Evolutionary conservation across 2,113 vertebrate genomes (phyloP), one percentile per base, ranked within the genome.

Genomic region (Terrapene triunguis): DNA sequence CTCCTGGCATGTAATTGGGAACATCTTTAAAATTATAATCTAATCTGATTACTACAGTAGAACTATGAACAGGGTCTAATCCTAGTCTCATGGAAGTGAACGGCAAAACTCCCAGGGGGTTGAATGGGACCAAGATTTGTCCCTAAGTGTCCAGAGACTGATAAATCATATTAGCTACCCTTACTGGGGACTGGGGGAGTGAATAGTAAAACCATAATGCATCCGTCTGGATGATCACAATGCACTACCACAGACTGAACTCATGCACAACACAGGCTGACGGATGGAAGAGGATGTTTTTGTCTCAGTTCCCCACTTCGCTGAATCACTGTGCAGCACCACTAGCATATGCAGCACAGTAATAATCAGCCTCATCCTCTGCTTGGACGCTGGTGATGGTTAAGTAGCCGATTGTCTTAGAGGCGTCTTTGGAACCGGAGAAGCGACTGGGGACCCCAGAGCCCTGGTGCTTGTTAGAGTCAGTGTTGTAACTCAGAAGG

Each of bases 281-380:
- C 8, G 42, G 47, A 54, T 11, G 50, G 69, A 91, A 38, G 29
- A 35, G 35, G 8, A 79, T n/a, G 50, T 35, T 82, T 54, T 32
- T 50, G 81, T 82, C 5, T n/a, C 4, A 55, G 50, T 53, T 55
- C 81, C 32, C 32, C 13, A 19, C 22, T 17, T 82, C 32, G 3
- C n/a, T 55, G 53, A 2, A 29, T 82, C 51, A 55, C 81, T 38
- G 51, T 55, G 81, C 50, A 14, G 17, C 50, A 50, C 13, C 50
- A 50, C 50, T 50, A 14, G 50, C 4, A 2, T 24, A 0, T 24
- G 29, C 44, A 80, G 8, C 6, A 32, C 78, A 80, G 78, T 89
- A 82, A 89, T 89, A 89, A 44, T 21, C 50, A 13, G 88, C 88
- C n/a, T 89, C 88, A 29, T 89, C 88, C 27, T 89, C 88, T 53